phyloP scores from a whole-genome alignment of 2,113 vertebrate species.

The Syngnathoides biaculeatus region DNA sequence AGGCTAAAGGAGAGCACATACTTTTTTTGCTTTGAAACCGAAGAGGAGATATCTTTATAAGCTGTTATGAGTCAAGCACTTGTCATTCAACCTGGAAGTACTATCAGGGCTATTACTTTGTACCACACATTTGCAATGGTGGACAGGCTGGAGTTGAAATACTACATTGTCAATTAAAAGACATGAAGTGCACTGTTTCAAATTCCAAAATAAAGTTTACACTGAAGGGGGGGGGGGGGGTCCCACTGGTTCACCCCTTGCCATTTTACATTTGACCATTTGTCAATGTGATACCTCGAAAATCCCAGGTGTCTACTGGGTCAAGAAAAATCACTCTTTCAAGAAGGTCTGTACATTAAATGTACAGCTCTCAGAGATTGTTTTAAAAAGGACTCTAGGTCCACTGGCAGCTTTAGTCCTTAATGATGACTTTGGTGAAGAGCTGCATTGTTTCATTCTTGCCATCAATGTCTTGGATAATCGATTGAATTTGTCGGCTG shows the following conservation, averaged over 20 bases:
- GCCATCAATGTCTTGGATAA: conserved; percentile 20
- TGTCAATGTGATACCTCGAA: conserved; percentile 60
- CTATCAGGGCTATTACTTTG: conserved; percentile 69
- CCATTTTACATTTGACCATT: conserved; percentile 52
- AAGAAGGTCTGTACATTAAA: conserved; percentile 43
- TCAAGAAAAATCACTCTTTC: conserved; percentile 23
- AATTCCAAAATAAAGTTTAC: conserved; percentile 96
- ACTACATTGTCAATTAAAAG: conserved; percentile 82
- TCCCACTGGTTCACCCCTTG: conserved; percentile 72
- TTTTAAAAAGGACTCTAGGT: conserved; percentile 14
- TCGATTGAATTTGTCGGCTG: conserved; percentile 74
- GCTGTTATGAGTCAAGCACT: conserved; percentile 85
- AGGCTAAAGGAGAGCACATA: conserved; percentile 58
- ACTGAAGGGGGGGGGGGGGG: conserved; percentile 86
- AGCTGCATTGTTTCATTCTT: conserved; percentile 37
- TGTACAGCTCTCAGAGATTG: conserved; percentile 6
- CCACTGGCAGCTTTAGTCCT: conserved; percentile 5
- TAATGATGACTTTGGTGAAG: conserved; percentile 24
- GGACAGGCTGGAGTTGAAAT: conserved; percentile 88
- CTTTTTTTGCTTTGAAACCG: conserved; percentile 62
- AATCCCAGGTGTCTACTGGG: conserved; percentile 81
- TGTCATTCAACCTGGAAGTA: conserved; percentile 83
- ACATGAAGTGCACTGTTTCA: conserved; percentile 96
- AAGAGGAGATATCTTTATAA: conserved; percentile 77
- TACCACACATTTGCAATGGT: conserved; percentile 71